Conservation (phyloP, 2,797 vertebrate genomes). For the Margarornis squamiger region DNA sequence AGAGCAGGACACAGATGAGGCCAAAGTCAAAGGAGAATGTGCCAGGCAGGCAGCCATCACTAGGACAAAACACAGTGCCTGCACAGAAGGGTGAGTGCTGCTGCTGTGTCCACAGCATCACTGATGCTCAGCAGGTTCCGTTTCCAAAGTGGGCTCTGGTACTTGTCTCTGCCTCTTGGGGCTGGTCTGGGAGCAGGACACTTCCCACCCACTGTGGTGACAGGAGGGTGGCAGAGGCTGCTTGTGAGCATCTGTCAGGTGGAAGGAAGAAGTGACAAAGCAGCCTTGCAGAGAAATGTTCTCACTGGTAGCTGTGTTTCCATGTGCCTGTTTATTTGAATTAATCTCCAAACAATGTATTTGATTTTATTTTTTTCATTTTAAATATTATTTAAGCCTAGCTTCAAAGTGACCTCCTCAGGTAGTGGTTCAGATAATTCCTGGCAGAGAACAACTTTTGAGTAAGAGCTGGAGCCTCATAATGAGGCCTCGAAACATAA, state of each 20-base stretch:
- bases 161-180: not conserved
- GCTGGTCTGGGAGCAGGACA: not conserved
- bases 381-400: not conserved
- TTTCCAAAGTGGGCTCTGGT: not conserved
- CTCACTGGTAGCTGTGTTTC: not conserved
- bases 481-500: not conserved
- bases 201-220: not conserved
- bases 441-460: slow-evolving; percentile 11
- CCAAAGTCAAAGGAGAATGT: not conserved
- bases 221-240: not conserved
- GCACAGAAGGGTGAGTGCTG: not conserved
- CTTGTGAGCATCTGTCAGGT: not conserved
- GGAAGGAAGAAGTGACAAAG: not conserved
- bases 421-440: slow-evolving; percentile 7
- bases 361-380: not conserved
- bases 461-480: not conserved
- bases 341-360: not conserved
- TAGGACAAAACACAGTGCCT: not conserved
- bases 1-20: not conserved
- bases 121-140: not conserved
- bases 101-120: not conserved
- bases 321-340: not conserved
- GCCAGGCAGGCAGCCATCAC: not conserved
- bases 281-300: not conserved
- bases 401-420: slow-evolving; percentile 24